Evolutionary conservation across 2,888 invertebrate genomes (phyloP), one percentile per base, ranked within the genome.

Genomic region (Troilus luridus): DNA sequence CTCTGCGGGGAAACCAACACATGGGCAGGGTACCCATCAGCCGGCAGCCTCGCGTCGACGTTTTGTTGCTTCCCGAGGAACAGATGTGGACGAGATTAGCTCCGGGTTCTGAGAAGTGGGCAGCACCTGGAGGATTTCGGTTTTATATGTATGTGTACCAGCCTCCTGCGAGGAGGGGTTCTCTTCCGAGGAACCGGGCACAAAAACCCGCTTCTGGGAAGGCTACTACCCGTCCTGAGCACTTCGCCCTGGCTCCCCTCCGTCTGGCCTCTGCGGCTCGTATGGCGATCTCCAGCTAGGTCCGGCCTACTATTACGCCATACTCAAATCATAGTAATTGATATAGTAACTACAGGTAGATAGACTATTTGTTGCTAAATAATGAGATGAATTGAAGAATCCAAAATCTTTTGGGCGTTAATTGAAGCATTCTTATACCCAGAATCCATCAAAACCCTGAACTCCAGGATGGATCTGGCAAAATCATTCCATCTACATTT

Each of bases 121-220:
- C 5, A 56, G 85, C 85, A 85, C 85, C 85, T 85, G 85, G 85
- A 85, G 85, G 85, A 85, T 85, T 85, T 85, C n/a, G 85, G 85
- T 85, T 85, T 85, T 85, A 85, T 85, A 85, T 85, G 85, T 85
- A 58, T 85, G 72, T 77, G 72, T 77, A 77, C 27, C 72, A 77
- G 72, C 14, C 27, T 77, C 27, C 72, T 6, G 27, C 12, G 27
- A 77, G 56, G 56, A 85, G 19, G 85, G 41, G 85, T n/a, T n/a
- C 85, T 85, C 85, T 85, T 85, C 85, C 56, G 11, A 0, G 85
- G 85, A 81, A 85, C 85, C 12, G n/a, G 14, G 56, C 85, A 85
- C 85, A 85, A 85, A 85, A 85, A 85, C 85, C 85, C 56, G 56
- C n/a, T 85, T 85, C 85, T 27, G 85, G 14, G 85, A 85, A 85